phyloP scores from a whole-genome alignment of 2,797 vertebrate species.

The Sebastes reedi region DNA sequence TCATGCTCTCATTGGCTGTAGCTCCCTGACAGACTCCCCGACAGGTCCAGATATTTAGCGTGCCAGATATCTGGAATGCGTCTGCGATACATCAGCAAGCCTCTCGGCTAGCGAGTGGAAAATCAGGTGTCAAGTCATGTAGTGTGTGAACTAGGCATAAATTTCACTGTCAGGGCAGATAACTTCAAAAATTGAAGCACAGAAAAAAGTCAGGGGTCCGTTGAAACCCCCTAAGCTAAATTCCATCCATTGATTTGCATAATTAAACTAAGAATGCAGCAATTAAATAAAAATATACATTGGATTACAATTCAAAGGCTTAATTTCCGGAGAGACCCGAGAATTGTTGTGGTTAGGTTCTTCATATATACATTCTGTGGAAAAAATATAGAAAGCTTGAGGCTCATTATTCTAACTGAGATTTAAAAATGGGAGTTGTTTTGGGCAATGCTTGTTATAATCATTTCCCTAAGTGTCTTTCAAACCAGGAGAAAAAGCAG shows the following conservation, averaged over 20 bases:
- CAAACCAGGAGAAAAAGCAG: neutral
- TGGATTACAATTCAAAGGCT: conserved; percentile 34
- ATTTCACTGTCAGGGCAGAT: neutral
- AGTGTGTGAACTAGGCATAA: too few relatives aligned
- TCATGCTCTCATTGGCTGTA: too few relatives aligned
- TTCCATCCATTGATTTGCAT: conserved; percentile 39
- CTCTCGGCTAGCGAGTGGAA: too few relatives aligned
- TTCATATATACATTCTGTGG: neutral
- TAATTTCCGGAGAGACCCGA: conserved; percentile 33
- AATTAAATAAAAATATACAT: conserved; percentile 48
- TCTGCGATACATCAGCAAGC: too few relatives aligned
- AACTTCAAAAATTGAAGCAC: neutral
- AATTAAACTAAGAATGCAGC: conserved; percentile 42
- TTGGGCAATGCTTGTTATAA: neutral
- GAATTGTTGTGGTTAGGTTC: neutral
- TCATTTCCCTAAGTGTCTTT: neutral
- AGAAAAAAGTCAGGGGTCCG: conserved; percentile 9
- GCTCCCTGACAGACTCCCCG: too few relatives aligned
- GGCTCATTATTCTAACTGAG: neutral
- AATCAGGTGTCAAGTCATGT: too few relatives aligned
- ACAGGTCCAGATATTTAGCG: too few relatives aligned
- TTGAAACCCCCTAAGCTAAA: neutral
- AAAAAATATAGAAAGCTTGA: neutral
- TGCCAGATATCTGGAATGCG: too few relatives aligned
- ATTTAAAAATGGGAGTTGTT: neutral